A percentile compares a stretch with the other conserved stretches of the same genome.
Evolutionary conservation across 2,888 invertebrate species (phyloP).

Genomic region (Phania funesta): DNA sequence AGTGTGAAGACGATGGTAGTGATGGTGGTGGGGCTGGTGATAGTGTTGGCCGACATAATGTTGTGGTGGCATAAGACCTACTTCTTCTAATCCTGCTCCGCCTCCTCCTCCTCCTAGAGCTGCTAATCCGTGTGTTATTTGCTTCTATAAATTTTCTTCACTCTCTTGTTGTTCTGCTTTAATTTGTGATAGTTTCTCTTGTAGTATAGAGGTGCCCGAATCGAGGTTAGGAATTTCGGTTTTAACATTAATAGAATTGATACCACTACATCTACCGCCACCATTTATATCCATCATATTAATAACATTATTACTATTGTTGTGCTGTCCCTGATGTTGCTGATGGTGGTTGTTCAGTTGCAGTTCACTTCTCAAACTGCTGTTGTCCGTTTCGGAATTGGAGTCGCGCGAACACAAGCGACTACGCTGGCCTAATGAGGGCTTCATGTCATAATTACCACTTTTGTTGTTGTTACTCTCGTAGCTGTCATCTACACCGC

Average conservation of each 20-base stretch:
- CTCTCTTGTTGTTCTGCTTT: constrained; percentile 77
- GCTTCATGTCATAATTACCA: constrained; percentile 68
- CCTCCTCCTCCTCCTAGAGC: constrained; percentile 37
- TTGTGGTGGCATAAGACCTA: constrained; percentile 67
- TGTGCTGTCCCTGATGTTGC: constrained; percentile 66
- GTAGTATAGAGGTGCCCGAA: constrained; percentile 74
- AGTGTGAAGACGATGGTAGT: constrained; percentile 3
- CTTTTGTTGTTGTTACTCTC: constrained; percentile 69
- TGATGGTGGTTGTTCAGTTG: constrained; percentile 42
- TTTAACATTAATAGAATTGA: constrained; percentile 48
- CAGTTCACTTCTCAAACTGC: constrained; percentile 73
- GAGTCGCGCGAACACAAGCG: constrained; percentile 76
- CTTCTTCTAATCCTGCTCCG: constrained; percentile 33
- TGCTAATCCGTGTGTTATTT: constrained; percentile 70
- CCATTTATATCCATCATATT: constrained; percentile 75
- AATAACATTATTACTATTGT: constrained; percentile 71
- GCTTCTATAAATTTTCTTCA: constrained; percentile 80
- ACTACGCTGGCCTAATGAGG: constrained; percentile 68
- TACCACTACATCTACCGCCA: constrained; percentile 68
- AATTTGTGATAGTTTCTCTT: constrained; percentile 79
- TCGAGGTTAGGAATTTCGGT: constrained; percentile 63
- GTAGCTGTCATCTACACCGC: constrained; percentile 70
- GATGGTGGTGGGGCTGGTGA: constrained; percentile 41
- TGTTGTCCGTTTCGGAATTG: constrained; percentile 73
- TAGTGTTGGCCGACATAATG: constrained; percentile 61